phyloP scores from a whole-genome alignment of 2,888 invertebrate species.

The Ectemnius cavifrons region DNA sequence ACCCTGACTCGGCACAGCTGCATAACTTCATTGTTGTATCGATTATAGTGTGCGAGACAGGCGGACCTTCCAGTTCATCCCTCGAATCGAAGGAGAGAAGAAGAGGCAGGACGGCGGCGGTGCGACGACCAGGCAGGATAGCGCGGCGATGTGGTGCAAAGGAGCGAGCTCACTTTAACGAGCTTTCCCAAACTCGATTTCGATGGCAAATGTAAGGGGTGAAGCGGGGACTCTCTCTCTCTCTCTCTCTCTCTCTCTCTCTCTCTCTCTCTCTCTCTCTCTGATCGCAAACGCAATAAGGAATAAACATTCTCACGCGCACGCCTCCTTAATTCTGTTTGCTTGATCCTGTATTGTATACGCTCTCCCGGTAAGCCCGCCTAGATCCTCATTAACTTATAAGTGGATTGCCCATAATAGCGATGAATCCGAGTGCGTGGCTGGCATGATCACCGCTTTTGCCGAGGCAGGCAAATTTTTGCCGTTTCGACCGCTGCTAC shows the following conservation, averaged over 20 bases:
- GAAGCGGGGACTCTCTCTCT: constrained; percentile 28
- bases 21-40: constrained; percentile 65
- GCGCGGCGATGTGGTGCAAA: constrained; percentile 15
- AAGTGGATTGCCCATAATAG: too few relatives aligned
- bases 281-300: constrained; percentile 15
- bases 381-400: too few relatives aligned
- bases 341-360: constrained; percentile 13
- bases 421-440: not conserved
- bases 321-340: not conserved
- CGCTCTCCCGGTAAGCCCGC: not conserved
- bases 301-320: constrained; percentile 41
- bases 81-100: constrained; percentile 27
- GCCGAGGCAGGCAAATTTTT: not conserved
- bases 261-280: not conserved
- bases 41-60: constrained; percentile 43
- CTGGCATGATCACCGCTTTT: constrained; percentile 2
- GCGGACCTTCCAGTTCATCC: constrained; percentile 51
- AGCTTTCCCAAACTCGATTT: constrained; percentile 64
- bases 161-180: constrained; percentile 58
- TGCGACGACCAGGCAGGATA: not conserved
- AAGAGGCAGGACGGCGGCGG: not conserved
- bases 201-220: constrained; percentile 40
- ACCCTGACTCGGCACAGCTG: constrained; percentile 48
- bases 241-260: too few relatives aligned
- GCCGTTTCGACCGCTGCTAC: not conserved